Evolutionary conservation across 2,888 invertebrate genomes (phyloP), one percentile per base, ranked within the genome.

Genomic region (Thyatira batis): DNA sequence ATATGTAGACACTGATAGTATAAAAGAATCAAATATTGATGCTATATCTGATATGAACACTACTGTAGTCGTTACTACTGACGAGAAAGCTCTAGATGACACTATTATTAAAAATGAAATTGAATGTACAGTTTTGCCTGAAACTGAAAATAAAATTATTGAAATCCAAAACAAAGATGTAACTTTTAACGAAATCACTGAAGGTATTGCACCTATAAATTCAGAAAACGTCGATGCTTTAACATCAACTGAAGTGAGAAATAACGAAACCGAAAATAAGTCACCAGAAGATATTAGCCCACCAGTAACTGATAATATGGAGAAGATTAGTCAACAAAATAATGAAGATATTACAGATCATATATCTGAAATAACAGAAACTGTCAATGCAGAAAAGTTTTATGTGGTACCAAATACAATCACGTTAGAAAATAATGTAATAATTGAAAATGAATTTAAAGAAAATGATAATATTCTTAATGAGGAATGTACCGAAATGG

Each of bases 111-210:
- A 1, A 13, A 39, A 39, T 39, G 39, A 39, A 17, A 39, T 39
- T 33, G 13, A 33, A 30, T 3, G n/a, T 13, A n/a, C 13, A 13
- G 13, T 33, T 13, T 33, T 33, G 5, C 33, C 33, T n/a, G 33
- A 33, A 33, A 13, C 11, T 33, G 33, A 33, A 11, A 13, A 33
- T 33, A 33, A 33, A 33, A 9, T 9, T 30, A 11, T 30, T 3
- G 30, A 30, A 30, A 30, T 30, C 30, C 2, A 30, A 3, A 1
- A 30, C 30, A 30, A 30, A 30, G 23, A 44, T 23, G 10, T n/a
- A 52, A 30, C 9, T 13, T 46, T n/a, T 30, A 4, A 3, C 10
- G 43, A 28, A 50, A 39, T 53, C n/a, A 27, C 27, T 23, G 52
- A 57, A 20, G 50, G 53, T 28, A 28, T 13, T 48, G 48, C 27